Conservation (phyloP, 1,140 invertebrate genomes). For the Achatina immaculata region DNA sequence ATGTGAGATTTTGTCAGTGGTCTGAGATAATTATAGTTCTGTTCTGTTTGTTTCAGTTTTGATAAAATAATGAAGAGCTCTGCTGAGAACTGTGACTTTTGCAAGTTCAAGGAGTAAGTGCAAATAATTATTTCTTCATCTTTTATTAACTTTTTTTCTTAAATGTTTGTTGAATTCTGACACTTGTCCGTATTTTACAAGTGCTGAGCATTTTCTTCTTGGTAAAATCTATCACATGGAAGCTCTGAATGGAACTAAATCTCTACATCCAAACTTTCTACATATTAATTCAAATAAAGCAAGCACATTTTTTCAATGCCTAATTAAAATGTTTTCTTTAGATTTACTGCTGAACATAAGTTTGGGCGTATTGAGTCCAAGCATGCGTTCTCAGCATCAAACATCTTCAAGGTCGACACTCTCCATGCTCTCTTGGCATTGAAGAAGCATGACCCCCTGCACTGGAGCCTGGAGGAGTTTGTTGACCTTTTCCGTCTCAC, state of each 20-base stretch:
- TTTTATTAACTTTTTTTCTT: too few relatives aligned
- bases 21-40: too few relatives aligned
- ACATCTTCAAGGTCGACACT: slow-evolving; percentile 73
- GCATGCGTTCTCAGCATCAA: slow-evolving; percentile 70
- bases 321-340: slow-evolving; percentile 28
- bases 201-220: too few relatives aligned
- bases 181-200: too few relatives aligned
- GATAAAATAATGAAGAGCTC: slow-evolving; percentile 53
- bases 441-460: slow-evolving; percentile 70
- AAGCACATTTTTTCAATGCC: too few relatives aligned
- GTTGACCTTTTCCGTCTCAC: slow-evolving; percentile 68
- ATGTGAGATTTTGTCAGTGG: too few relatives aligned
- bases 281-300: background rate
- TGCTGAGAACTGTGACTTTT: slow-evolving; percentile 66
- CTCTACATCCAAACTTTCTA: too few relatives aligned
- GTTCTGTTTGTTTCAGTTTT: slow-evolving; percentile 58
- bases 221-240: too few relatives aligned
- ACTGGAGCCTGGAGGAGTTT: slow-evolving; percentile 66
- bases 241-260: too few relatives aligned
- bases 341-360: slow-evolving; percentile 67
- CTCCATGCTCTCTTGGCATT: slow-evolving; percentile 72
- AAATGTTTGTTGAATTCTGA: too few relatives aligned
- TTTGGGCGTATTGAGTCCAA: slow-evolving; percentile 69
- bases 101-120: slow-evolving; percentile 61
- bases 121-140: too few relatives aligned